Base-by-base conservation (phyloP, 2,113 vertebrate genomes). In the Thomomys bottae region DNA sequence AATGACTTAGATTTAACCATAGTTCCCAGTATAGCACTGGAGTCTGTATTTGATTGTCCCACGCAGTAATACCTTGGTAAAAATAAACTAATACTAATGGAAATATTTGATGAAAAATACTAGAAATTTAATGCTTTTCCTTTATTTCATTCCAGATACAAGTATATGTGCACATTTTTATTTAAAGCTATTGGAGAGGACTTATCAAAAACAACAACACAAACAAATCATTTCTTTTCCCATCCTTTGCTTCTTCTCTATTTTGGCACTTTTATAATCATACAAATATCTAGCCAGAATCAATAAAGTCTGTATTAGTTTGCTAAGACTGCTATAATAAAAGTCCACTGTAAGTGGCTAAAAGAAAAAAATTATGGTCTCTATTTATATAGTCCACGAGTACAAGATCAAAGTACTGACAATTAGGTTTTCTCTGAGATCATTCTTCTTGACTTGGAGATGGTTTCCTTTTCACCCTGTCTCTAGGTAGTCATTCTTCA, bases 111-210 rank as follows among this genome's bases (percentile, higher is more conserved):
- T 87, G 3, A 40, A 24, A 71, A 70, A 20, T 17, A 49, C 7
- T 28, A 26, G 66, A 66, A 9, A 49, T 76, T 94, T 80, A 54
- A 70, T 15, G 42, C 5, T 59, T 2, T 14, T 80, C 20, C 5
- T 86, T 30, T 73, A 24, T n/a, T 71, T 87, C 28, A 40, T 49
- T 23, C 12, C 71, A 84, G 36, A 34, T 82, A 9, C 49, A 30
- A 26, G 0, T 24, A 34, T 67, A 70, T 73, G 59, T 7, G 20
- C 75, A 75, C 40, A 57, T 86, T 87, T 92, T 66, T 79, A 11
- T 32, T 91, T 21, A 20, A 1, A 23, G 4, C 61, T 38, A 4
- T 28, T 28, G 28, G 7, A 17, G 6, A 0, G 0, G 20, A 1
- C 4, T 40, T 24, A 7, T 11, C 57, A 54, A 54, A 12, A 54